Conservation (phyloP, 2,113 vertebrate species). For the Oncorhynchus masou region DNA sequence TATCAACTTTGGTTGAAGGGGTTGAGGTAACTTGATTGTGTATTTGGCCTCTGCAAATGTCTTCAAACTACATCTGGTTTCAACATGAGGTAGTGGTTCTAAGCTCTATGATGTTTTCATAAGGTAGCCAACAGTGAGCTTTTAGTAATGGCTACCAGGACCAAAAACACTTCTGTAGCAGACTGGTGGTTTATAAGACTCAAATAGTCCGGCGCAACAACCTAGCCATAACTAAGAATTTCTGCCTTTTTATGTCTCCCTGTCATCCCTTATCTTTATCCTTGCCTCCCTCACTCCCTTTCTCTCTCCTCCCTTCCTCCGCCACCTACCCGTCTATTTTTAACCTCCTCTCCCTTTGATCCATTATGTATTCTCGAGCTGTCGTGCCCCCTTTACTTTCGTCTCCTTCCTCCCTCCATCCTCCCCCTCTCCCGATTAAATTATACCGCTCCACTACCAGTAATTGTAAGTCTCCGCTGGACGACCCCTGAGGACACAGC, state of each 20-base stretch:
- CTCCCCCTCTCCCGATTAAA: conserved; percentile 15
- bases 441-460: conserved; percentile 24
- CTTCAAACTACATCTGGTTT: conserved; percentile 39
- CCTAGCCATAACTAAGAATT: not conserved
- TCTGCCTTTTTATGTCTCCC: not conserved
- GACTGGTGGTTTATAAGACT: not conserved
- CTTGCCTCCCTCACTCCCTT: conserved; percentile 2
- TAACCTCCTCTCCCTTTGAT: conserved; percentile 39
- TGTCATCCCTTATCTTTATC: conserved; percentile 22
- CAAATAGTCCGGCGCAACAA: not conserved
- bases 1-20: not conserved
- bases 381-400: conserved; percentile 19
- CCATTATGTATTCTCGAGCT: conserved; percentile 30
- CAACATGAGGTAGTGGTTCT: conserved; percentile 12
- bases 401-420: not conserved
- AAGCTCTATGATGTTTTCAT: conserved; percentile 6
- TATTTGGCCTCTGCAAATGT: not conserved
- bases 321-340: conserved; percentile 37
- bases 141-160: conserved; percentile 33
- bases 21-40: conserved; percentile 9
- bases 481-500: conserved; percentile 23
- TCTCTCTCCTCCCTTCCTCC: conserved; percentile 17
- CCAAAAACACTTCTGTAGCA: not conserved
- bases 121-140: conserved; percentile 26
- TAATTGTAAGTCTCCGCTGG: conserved; percentile 35